Base-by-base conservation (phyloP, 1,140 invertebrate species). In the Thaumatotibia leucotreta region DNA sequence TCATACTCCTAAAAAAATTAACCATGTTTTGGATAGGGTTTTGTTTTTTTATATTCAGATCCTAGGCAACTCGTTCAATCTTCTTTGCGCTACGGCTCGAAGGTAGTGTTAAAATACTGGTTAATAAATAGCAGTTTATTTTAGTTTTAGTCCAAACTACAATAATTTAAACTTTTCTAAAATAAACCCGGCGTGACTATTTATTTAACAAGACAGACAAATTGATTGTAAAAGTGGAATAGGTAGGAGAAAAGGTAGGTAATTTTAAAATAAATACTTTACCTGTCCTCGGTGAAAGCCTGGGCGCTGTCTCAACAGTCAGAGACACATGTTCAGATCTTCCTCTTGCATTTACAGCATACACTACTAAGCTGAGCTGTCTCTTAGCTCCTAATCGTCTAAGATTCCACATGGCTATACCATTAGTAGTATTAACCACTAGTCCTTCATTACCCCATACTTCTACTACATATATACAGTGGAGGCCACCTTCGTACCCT, bases 401-500 rank as follows among this genome's bases (percentile, higher is more conserved):
- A 0, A 94, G 88, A 33, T 88, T 88, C 86, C 93, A 93, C 2
- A 86, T 69, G 2, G 93, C 88, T 9, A 83, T 74, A 23, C 74
- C 83, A 61, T 91, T 89, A n/a, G 86, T 91, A 1, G 91, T 79
- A 74, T 93, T 93, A 0, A 84, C 87, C 4, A 91, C 83, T 14
- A 93, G 70, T 14, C 82, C 83, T 6, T 92, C 91, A n/a, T 83
- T 81, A 5, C 77, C 83, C 81, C 91, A 92, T 35, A 96, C 93
- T 86, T 97, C 96, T 35, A 97, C 89, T 50, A 96, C 89, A 86
- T 97, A 98, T 10, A 93, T 93, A 86, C 97, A 97, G 17, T 94
- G 93, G n/a, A 98, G 90, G 0, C 97, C 97, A 3, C 97, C 97
- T 86, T 98, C 97, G 86, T 97, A 98, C 6, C 97, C 97, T 91